Percentiles rank a stretch among this genome's conserved stretches.
These are phyloP conservation scores for Equus quagga DNA, from an alignment of 2,113 vertebrate genomes.

Conservation along the genomic window DNA sequence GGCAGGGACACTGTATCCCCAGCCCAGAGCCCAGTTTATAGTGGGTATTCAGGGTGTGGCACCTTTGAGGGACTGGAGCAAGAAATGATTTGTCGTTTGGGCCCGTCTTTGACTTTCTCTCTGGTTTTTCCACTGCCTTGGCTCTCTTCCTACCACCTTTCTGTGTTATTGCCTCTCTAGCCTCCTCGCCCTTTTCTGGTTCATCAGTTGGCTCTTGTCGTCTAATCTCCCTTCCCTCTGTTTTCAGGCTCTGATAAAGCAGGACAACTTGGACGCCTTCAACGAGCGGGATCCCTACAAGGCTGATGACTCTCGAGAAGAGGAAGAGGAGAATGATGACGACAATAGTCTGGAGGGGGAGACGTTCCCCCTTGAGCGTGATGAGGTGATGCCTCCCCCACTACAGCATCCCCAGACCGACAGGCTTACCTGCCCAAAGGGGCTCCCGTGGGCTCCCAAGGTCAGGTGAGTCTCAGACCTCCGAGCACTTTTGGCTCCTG, in stretches of 20 bases:
- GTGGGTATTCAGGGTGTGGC: background rate
- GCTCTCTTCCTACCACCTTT: background rate
- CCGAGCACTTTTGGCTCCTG: background rate
- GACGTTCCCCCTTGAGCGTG: conserved; percentile 95
- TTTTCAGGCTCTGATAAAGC: conserved; percentile 95
- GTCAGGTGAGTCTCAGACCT: conserved; percentile 91
- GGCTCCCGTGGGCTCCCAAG: conserved; percentile 98
- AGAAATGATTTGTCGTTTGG: background rate
- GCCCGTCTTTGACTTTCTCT: background rate
- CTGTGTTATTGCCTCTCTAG: background rate
- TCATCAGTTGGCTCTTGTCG: background rate
- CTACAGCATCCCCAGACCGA: conserved; percentile 94
- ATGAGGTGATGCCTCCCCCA: conserved; percentile 97
- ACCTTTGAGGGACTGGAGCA: background rate
- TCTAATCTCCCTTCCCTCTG: background rate
- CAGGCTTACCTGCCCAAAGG: conserved; percentile 96
- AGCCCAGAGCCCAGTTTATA: background rate
- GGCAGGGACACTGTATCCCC: background rate
- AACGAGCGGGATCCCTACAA: conserved; percentile 98
- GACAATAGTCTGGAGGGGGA: conserved; percentile 96
- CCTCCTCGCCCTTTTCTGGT: background rate
- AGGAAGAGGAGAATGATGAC: conserved; percentile 97
- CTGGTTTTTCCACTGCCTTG: background rate
- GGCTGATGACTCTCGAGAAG: conserved; percentile 95
- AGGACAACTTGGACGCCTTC: conserved; percentile 99